These are phyloP conservation scores for Drosophila persimilis DNA, from an alignment of 1,140 invertebrate genomes.

Conservation along the genomic window DNA sequence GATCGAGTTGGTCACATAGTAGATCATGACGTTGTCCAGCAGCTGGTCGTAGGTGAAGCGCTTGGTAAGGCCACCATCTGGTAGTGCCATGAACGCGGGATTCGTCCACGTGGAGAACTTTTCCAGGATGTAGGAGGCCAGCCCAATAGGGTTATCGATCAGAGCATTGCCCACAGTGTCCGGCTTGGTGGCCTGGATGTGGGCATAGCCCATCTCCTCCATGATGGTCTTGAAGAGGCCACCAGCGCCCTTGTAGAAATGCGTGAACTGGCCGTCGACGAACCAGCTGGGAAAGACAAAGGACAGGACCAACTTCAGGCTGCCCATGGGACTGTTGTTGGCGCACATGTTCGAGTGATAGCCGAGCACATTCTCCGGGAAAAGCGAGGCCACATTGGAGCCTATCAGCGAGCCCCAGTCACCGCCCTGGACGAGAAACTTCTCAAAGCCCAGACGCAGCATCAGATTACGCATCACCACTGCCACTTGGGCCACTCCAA, in stretches of 20 bases:
- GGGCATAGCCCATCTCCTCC: conserved; percentile 91
- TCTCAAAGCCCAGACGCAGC: conserved; percentile 89
- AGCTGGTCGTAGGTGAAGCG: conserved; percentile 89
- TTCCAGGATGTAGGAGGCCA: conserved; percentile 93
- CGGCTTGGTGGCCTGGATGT: conserved; percentile 94
- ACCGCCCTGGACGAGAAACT: conserved; percentile 92
- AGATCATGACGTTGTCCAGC: conserved; percentile 95
- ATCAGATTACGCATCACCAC: conserved; percentile 93
- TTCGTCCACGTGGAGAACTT: conserved; percentile 93
- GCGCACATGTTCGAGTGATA: conserved; percentile 87
- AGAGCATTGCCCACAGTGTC: conserved; percentile 91
- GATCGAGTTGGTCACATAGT: conserved; percentile 91
- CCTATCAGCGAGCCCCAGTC: conserved; percentile 91
- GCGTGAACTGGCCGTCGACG: conserved; percentile 84
- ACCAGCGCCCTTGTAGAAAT: conserved; percentile 86
- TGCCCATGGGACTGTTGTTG: conserved; percentile 43
- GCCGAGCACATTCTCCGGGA: conserved; percentile 86
- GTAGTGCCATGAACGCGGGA: conserved; percentile 83
- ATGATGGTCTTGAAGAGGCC: conserved; percentile 84
- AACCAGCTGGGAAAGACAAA: conserved; percentile 85
- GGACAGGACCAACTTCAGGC: conserved; percentile 44
- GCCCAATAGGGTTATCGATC: conserved; percentile 87
- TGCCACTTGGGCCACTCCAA: conserved; percentile 86
- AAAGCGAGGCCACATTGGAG: conserved; percentile 86
- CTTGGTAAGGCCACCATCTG: conserved; percentile 89